Percentiles rank a stretch among this genome's conserved stretches.
Conservation (phyloP, 2,113 vertebrate genomes). For the Leptobrachium ailaonicum region DNA sequence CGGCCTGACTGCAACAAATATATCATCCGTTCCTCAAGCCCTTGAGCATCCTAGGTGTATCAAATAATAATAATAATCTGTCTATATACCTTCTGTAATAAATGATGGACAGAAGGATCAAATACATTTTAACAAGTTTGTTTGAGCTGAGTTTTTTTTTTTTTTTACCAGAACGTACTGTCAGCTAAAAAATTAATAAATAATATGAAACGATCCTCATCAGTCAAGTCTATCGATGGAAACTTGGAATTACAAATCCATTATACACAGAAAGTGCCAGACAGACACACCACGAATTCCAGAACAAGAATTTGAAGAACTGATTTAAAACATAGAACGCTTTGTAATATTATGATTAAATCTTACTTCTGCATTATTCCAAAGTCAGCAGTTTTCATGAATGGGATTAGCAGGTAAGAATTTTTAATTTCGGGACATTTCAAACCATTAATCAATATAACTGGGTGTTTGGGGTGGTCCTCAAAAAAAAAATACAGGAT, state of each 20-base stretch:
- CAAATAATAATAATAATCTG: too few species aligned
- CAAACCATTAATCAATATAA: constrained; percentile 15
- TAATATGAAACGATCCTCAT: neutral
- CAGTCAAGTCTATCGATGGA: neutral
- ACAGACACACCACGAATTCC: neutral
- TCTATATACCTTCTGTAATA: too few species aligned
- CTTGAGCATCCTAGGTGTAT: too few species aligned
- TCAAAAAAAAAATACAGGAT: neutral
- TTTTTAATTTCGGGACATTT: constrained; percentile 26
- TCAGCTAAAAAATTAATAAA: too few species aligned
- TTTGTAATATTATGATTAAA: too few species aligned
- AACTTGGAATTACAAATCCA: neutral
- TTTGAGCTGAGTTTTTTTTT: too few species aligned
- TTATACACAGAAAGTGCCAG: neutral
- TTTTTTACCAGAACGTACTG: too few species aligned
- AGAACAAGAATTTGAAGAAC: neutral
- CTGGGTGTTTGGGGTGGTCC: constrained; percentile 23
- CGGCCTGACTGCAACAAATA: too few species aligned
- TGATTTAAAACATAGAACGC: neutral
- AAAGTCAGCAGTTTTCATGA: constrained; percentile 20
- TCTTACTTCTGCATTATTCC: neutral
- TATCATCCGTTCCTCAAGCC: too few species aligned
- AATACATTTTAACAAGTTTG: too few species aligned
- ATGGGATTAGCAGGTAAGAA: constrained; percentile 24
- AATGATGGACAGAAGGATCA: too few species aligned